Base-by-base conservation (phyloP, 2,888 invertebrate genomes). In the Camponotus fellah region DNA sequence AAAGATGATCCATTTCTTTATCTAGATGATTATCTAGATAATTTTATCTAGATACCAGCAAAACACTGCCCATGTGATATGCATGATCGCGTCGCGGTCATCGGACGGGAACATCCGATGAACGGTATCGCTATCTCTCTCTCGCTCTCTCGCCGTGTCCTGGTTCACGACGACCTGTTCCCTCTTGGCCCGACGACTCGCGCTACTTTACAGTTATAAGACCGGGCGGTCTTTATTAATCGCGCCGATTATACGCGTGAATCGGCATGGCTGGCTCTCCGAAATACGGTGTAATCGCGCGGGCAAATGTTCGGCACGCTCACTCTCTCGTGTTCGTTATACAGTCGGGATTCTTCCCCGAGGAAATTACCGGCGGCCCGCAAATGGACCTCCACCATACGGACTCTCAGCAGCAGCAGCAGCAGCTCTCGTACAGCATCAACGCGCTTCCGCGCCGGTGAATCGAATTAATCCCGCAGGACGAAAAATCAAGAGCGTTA, bases 281-380 rank as follows among this genome's bases (percentile, higher is more conserved):
- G 72, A 88, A 88, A 85, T 66, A 62, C 81, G 34, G 56, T 71
- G 69, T 82, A 85, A 89, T 87, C 85, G 82, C 34, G 66, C 76
- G 77, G 58, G 62, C 76, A 66, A 89, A 72, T 26, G 26, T 26
- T 26, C 64, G 84, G 32, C 82, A 37, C 10, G 46, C 26, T 26
- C 26, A 2, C 26, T 26, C 26, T 26, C 69, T 68, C 37, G 74
- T 46, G 66, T 80, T 53, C 82, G 53, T 84, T 53, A 53, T 53
- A 53, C 43, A 82, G 66, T 62, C 66, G 82, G 86, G 83, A 92
- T 91, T 90, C 92, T 92, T 92, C 92, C 91, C 92, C 81, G 89
- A 92, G 92, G 92, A 92, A 92, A 92, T 92, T 90, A 91, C 87
- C 85, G 65, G 85, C 46, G 75, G 85, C 84, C 87, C 87, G 81